These are phyloP conservation scores for Poecilia picta DNA, from an alignment of 2,797 vertebrate genomes.

Conservation along the genomic window DNA sequence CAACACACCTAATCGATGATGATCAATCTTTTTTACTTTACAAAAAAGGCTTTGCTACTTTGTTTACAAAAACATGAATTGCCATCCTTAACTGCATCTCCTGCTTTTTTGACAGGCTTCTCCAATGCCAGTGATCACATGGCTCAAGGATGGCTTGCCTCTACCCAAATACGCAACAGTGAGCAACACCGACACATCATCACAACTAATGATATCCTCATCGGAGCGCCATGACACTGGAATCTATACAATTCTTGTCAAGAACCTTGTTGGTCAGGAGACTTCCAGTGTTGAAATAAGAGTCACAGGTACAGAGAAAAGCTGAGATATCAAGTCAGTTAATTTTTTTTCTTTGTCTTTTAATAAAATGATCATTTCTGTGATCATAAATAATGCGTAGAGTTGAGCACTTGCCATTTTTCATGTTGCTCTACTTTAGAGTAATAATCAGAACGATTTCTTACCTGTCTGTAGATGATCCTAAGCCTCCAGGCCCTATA, in stretches of 20 bases:
- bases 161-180: slow-evolving; percentile 79
- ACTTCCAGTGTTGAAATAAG: slow-evolving; percentile 84
- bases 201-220: slow-evolving; percentile 85
- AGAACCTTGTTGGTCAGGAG: slow-evolving; percentile 81
- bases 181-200: slow-evolving; percentile 78
- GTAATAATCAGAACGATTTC: neutral
- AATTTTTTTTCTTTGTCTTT: neutral
- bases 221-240: slow-evolving; percentile 84
- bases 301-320: slow-evolving; percentile 83
- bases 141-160: slow-evolving; percentile 88
- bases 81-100: neutral
- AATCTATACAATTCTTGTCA: slow-evolving; percentile 84
- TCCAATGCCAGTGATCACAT: slow-evolving; percentile 85
- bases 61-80: neutral
- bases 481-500: slow-evolving; percentile 87
- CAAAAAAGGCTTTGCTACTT: neutral
- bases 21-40: too few species aligned
- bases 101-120: slow-evolving; percentile 78
- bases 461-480: slow-evolving; percentile 80
- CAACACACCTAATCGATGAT: neutral
- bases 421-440: neutral
- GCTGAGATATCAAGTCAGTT: neutral
- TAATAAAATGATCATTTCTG: neutral
- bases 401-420: neutral
- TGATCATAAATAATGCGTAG: neutral